Conservation (phyloP, 2,888 invertebrate genomes). For the Dicranocentrus wangi region DNA sequence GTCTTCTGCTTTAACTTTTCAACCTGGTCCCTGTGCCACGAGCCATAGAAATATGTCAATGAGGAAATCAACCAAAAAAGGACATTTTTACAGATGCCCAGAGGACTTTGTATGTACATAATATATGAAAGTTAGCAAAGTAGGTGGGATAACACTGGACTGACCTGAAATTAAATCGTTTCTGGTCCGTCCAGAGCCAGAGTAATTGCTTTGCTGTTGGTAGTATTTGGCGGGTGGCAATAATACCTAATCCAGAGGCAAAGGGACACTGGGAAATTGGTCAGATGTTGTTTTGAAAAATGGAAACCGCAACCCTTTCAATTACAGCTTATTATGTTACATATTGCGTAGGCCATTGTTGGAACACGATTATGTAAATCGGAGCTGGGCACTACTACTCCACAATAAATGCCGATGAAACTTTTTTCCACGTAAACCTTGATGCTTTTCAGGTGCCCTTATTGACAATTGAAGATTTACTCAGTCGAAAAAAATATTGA, state of each 20-base stretch:
- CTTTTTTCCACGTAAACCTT: conserved; percentile 14
- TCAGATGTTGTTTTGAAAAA: conserved; percentile 52
- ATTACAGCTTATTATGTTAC: conserved; percentile 8
- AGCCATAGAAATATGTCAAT: conserved; percentile 46
- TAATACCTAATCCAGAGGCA: too few relatives aligned
- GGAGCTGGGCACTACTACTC: too few relatives aligned
- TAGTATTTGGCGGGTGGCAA: conserved; percentile 15
- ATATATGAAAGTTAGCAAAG: conserved; percentile 6
- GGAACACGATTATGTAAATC: conserved; percentile 53
- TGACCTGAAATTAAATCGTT: conserved; percentile 38
- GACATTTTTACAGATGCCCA: background rate
- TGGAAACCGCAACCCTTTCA: conserved; percentile 51
- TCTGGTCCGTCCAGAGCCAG: background rate
- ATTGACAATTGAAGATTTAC: conserved; percentile 22
- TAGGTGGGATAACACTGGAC: conserved; percentile 40
- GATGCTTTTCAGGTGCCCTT: conserved; percentile 48
- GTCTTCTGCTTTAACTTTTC: conserved; percentile 30
- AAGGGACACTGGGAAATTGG: conserved; percentile 44
- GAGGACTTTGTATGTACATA: too few relatives aligned
- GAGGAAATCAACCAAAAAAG: conserved; percentile 31
- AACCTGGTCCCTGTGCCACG: conserved; percentile 33
- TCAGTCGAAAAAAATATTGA: conserved; percentile 50
- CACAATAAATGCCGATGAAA: conserved; percentile 26
- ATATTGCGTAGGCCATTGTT: conserved; percentile 28
- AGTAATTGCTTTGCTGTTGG: conserved; percentile 27